Evolutionary conservation across 2,888 invertebrate species (phyloP), one percentile per base, ranked within the genome.

Genomic region (Chrysolina oricalcia): DNA sequence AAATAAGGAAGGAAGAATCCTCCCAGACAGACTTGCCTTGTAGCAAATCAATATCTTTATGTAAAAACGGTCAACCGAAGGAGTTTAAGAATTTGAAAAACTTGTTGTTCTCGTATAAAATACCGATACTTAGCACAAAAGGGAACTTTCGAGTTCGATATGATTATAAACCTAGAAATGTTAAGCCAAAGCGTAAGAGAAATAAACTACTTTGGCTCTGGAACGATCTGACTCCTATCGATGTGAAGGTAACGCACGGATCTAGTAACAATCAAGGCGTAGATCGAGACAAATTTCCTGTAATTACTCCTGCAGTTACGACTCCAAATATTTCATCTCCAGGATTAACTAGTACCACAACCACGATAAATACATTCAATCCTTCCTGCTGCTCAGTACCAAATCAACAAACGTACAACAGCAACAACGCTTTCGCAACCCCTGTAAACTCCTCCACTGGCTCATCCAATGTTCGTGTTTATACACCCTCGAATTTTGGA

Each of bases 61-160:
- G 68, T 68, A 17, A n/a, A 27, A 19, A 5, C 1, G 41, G 68
- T 35, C 23, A 21, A 0, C 41, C 56, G 1, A 27, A 23, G 8
- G 66, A 62, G 21, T 65, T 75, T 13, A 75, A 72, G 48, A 46
- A 63, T 59, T 66, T 75, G 66, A 72, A 62, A n/a, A 43, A 40
- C 15, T 46, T 53, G 0, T 10, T 75, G 48, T 59, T 15, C 40
- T 19, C 35, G 11, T 75, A 73, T 66, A 75, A 72, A 40, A 50
- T 75, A 35, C 75, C 72, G 11, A 43, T 75, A 2, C 21, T 8
- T 19, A 69, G 66, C 9, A 69, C 35, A 15, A 17, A 48, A 15
- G 75, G 75, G 19, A 4, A 23, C 21, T 70, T 75, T 40, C 53
- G 66, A 13, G 72, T 75, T 13, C 15, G 46, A 1, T 75, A 64